A percentile compares a stretch with the other conserved stretches of the same genome.
Evolutionary conservation across 2,113 vertebrate species (phyloP).

Genomic region (Cryptotis parvus): DNA sequence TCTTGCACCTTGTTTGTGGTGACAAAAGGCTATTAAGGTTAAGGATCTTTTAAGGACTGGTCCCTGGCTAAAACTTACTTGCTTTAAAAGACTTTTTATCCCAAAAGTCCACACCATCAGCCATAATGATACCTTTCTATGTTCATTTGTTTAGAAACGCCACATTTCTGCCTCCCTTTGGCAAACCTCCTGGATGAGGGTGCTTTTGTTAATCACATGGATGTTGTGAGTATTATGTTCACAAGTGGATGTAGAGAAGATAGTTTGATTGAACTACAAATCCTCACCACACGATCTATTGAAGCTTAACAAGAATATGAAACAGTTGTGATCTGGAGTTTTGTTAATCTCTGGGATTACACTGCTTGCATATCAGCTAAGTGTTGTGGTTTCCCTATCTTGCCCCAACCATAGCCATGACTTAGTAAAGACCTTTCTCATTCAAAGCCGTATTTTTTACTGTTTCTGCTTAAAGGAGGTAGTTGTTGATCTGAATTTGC

Average conservation of each 20-base stretch:
- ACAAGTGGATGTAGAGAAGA: constrained; percentile 64
- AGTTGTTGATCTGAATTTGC: constrained; percentile 55
- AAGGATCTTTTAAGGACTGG: constrained; percentile 24
- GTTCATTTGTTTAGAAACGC: constrained; percentile 64
- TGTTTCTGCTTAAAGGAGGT: constrained; percentile 19
- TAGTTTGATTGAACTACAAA: constrained; percentile 71
- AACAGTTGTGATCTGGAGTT: constrained; percentile 33
- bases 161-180: constrained; percentile 44
- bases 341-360: constrained; percentile 56
- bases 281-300: constrained; percentile 54
- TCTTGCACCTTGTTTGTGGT: background rate
- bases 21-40: constrained; percentile 2
- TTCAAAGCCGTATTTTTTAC: constrained; percentile 24
- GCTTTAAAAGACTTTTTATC: constrained; percentile 60
- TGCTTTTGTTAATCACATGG: constrained; percentile 68
- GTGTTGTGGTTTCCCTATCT: constrained; percentile 48
- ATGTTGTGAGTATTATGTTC: constrained; percentile 66
- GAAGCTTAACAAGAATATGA: constrained; percentile 56
- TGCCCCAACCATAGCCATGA: background rate
- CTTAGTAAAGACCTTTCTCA: constrained; percentile 26
- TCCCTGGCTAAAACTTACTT: constrained; percentile 47
- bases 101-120: constrained; percentile 52
- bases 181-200: constrained; percentile 61
- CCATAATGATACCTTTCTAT: constrained; percentile 70
- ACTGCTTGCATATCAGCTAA: constrained; percentile 15